Evolutionary conservation across 2,888 invertebrate genomes (phyloP), one percentile per base, ranked within the genome.

Genomic region (Caenorhabditis panamensis): DNA sequence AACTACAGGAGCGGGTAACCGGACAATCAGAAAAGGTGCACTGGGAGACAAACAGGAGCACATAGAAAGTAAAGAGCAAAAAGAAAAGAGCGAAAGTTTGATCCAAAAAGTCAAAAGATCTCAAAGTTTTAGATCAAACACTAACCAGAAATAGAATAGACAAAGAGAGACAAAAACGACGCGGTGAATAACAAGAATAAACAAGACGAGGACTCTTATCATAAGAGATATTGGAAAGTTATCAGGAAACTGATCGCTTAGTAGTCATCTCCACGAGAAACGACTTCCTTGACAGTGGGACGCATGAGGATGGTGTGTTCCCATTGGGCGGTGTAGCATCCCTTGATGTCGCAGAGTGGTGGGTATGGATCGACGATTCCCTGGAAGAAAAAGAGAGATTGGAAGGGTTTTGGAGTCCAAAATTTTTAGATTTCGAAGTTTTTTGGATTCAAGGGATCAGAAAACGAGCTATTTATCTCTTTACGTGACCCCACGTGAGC

Each of bases 251-350:
- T 24, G 24, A 53, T 24, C 18, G 56, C 24, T 93, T 93, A 96
- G 92, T 97, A 99, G 92, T 98, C 99, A 83, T 95, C 95, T 36
- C 99, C 99, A 82, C 98, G 94, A 28, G 96, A 97, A 59, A 99
- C 95, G 26, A 99, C 94, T 92, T 99, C 99, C 92, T 99, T 99
- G 93, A 97, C 98, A 0, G 97, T 97, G 51, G 99, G 99, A 89
- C 98, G 93, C 84, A 99, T 93, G 87, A 99, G 94, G 89, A 99
- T 95, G 4, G 99, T 99, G 98, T 99, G 99, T 91, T 99, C 99
- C 91, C 95, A 99, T 93, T 99, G 99, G 54, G 99, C 99, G 0
- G 99, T 99, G 92, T 97, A 99, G 92, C 95, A 96, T 73, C 99
- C 98, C 92, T 95, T 96, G 84, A 95, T 94, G 92, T 99, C 99